Percentiles rank a stretch among this genome's conserved stretches.
phyloP scores from a whole-genome alignment of 2,888 invertebrate genomes.

The Aphodius sticticus region DNA sequence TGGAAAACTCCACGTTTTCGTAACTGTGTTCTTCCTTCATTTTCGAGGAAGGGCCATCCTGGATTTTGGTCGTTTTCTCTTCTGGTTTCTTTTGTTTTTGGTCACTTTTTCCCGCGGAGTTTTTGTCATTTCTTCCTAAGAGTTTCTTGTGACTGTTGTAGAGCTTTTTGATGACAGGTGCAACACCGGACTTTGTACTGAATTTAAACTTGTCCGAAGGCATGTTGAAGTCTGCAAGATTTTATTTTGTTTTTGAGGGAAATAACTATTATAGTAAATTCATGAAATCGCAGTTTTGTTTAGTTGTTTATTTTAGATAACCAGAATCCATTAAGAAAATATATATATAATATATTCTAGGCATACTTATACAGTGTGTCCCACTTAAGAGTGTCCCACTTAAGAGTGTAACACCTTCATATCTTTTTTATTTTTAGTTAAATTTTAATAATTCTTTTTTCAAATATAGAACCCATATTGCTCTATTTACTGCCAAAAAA shows the following conservation, averaged over 20 bases:
- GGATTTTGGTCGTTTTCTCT: constrained; percentile 9
- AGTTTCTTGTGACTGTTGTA: constrained; percentile 53
- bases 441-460: too few relatives aligned
- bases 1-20: constrained; percentile 47
- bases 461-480: too few relatives aligned
- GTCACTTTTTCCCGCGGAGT: constrained; percentile 27
- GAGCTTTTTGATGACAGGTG: constrained; percentile 52
- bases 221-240: constrained; percentile 40
- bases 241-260: not conserved
- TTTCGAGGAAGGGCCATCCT: not conserved
- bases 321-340: too few relatives aligned
- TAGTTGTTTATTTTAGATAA: not conserved
- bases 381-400: too few relatives aligned
- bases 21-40: constrained; percentile 45
- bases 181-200: constrained; percentile 43
- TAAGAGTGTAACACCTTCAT: too few relatives aligned
- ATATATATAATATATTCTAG: too few relatives aligned
- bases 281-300: not conserved
- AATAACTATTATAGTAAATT: not conserved
- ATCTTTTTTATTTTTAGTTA: too few relatives aligned
- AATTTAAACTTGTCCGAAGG: constrained; percentile 49
- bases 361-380: too few relatives aligned
- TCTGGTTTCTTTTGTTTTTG: constrained; percentile 15
- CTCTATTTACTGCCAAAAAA: too few relatives aligned
- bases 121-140: constrained; percentile 40